Evolutionary conservation across 64 coral and sea anemone genomes (phyloP).

Genomic region (Hydrozoanthus tunicans): DNA sequence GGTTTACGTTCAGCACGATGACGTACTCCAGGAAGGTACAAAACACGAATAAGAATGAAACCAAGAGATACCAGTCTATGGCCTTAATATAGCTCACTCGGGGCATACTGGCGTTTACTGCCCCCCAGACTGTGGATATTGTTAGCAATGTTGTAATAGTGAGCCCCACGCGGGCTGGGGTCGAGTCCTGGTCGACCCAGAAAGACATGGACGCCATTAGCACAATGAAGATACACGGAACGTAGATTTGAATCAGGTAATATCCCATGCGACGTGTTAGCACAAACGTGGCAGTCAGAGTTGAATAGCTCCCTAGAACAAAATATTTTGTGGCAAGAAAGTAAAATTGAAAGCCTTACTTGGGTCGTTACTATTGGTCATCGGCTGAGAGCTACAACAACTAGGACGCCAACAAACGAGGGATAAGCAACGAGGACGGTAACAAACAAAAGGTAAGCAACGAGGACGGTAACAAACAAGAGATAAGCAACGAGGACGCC

Average conservation of each 20-base stretch:
- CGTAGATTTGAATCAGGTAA: conserved; percentile 45
- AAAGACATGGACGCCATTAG: conserved; percentile 54
- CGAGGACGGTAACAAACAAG: too few species aligned
- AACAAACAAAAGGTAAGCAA: too few species aligned
- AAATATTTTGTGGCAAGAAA: conserved; percentile 2
- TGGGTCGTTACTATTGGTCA: not conserved
- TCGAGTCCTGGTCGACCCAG: conserved; percentile 51
- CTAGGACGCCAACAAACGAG: too few species aligned
- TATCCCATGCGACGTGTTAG: conserved; percentile 36
- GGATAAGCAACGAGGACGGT: too few species aligned
- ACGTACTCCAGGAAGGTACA: conserved; percentile 44
- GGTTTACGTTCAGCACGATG: not conserved
- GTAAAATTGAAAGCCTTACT: not conserved
- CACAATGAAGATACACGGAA: conserved; percentile 50
- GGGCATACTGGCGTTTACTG: conserved; percentile 57
- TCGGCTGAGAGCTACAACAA: too few species aligned
- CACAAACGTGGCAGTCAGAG: conserved; percentile 44
- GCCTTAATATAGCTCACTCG: conserved; percentile 54
- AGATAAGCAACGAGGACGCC: too few species aligned
- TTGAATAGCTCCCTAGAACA: conserved; percentile 28
- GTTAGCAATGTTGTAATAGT: conserved; percentile 49
- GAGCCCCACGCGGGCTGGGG: conserved; percentile 39
- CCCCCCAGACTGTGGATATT: conserved; percentile 52
- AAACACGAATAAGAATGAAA: conserved; percentile 45
- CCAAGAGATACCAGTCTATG: conserved; percentile 47